Base-by-base conservation (phyloP, 1,140 invertebrate species). In the Dendroctonus valens region DNA sequence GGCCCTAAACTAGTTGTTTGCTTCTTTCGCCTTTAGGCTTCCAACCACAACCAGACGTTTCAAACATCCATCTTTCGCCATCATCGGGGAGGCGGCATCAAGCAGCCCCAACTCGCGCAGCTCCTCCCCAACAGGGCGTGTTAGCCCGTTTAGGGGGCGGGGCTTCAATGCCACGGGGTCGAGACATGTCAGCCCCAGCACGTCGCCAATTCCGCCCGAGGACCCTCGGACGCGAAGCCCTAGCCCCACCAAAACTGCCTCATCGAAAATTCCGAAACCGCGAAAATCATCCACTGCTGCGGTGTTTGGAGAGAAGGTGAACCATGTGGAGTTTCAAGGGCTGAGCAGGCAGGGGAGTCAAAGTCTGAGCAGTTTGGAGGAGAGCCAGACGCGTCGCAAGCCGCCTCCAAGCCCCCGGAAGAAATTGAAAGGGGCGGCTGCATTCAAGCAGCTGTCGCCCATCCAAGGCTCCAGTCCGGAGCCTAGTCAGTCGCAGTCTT, bases 41-140 rank as follows among this genome's bases (percentile, higher is more conserved):
- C 41, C 62, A 39, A 38, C 48, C 12, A 57, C 41, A 6, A 15
- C 53, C 6, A 44, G 48, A 40, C 8, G 79, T 38, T 76, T 79
- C 59, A 81, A 81, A 61, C 81, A 82, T 70, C 76, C 80, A 62
- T 73, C 81, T 14, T 87, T 88, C 72, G 84, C 86, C 41, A 87
- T 88, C 59, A 79, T 88, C 48, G 82, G 84, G 5, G 82, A 86
- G 52, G 67, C 77, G 7, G 76, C 77, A 14, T 77, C 79, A 37
- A 78, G 77, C 26, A 79, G 74, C 39, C 71, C 75, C 48, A 77
- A 76, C n/a, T 73, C 76, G 14, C 75, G 78, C 46, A 82, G 79
- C 53, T 80, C 79, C 68, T 80, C 81, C 1, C 74, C 76, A 7
- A 65, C 79, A 49, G 84, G 84, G 3, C 76, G 83, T 37, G 76